Percentiles rank a stretch among this genome's conserved stretches.
Conservation (phyloP, 2,888 invertebrate genomes). For the Sphaerophoria taeniata region DNA sequence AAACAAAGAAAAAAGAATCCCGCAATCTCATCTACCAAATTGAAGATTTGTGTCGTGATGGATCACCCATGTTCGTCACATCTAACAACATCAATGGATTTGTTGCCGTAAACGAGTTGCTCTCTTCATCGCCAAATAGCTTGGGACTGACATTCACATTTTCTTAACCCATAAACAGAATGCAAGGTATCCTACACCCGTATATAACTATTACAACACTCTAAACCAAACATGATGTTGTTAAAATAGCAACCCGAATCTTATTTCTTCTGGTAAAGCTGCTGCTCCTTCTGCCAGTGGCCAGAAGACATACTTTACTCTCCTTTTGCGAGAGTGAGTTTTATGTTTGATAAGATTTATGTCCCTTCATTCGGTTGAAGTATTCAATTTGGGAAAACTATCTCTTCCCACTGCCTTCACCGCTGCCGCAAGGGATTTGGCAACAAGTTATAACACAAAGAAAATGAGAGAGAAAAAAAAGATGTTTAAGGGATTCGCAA, state of each 20-base stretch:
- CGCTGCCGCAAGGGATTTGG: not conserved
- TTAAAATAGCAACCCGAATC: not conserved
- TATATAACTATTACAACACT: not conserved
- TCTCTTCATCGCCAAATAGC: not conserved
- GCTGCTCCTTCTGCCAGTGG: not conserved
- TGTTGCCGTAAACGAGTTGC: not conserved
- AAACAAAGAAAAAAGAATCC: not conserved
- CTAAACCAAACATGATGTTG: not conserved
- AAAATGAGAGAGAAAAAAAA: not conserved
- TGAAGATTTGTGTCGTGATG: not conserved
- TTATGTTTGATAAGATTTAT: conserved; percentile 21
- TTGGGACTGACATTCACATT: not conserved
- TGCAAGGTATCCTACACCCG: not conserved
- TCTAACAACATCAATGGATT: not conserved
- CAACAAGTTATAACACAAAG: conserved; percentile 7
- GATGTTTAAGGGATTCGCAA: not conserved
- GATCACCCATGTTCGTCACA: not conserved
- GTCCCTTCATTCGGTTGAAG: conserved; percentile 8
- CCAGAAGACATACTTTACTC: not conserved
- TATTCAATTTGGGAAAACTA: not conserved
- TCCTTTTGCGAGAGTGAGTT: not conserved
- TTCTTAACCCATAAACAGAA: not conserved
- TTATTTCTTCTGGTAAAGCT: not conserved
- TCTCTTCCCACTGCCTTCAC: not conserved
- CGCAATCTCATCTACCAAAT: not conserved